A percentile compares a stretch with the other conserved stretches of the same genome.
These are phyloP conservation scores for Deilephila elpenor DNA, from an alignment of 2,888 invertebrate genomes.

Conservation along the genomic window DNA sequence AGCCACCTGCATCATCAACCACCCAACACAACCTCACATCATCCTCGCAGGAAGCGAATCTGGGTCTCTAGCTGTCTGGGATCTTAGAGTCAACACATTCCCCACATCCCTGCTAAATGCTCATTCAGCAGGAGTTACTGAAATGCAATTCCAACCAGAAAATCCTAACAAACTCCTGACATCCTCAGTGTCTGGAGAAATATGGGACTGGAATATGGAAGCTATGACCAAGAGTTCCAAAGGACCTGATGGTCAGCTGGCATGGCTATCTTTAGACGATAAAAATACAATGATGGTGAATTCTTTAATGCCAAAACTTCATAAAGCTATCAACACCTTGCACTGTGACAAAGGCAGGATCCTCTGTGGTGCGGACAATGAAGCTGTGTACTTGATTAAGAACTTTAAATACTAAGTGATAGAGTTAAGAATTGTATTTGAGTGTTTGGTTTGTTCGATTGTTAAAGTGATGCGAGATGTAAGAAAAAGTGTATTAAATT, in stretches of 20 bases:
- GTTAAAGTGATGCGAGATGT: conserved; percentile 29
- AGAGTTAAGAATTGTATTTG: conserved; percentile 17
- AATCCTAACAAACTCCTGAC: conserved; percentile 94
- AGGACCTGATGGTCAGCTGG: conserved; percentile 71
- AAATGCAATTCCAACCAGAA: conserved; percentile 94
- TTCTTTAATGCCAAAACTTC: conserved; percentile 89
- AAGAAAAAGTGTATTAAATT: background rate
- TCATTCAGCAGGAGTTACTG: conserved; percentile 90
- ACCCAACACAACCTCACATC: conserved; percentile 95
- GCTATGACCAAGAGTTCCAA: conserved; percentile 70
- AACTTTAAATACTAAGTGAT: conserved; percentile 81
- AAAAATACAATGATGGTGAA: conserved; percentile 89
- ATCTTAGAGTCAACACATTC: conserved; percentile 92
- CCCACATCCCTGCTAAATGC: conserved; percentile 93
- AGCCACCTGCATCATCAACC: conserved; percentile 90
- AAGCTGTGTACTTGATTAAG: conserved; percentile 92
- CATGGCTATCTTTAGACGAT: conserved; percentile 89
- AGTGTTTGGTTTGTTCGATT: conserved; percentile 21
- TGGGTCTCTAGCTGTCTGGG: conserved; percentile 95
- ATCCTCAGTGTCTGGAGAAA: conserved; percentile 91
- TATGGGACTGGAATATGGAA: conserved; percentile 95
- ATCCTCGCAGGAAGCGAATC: conserved; percentile 93
- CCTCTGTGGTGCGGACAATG: conserved; percentile 94
- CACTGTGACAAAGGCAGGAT: conserved; percentile 90
- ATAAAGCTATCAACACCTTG: conserved; percentile 92